Base-by-base conservation (phyloP, 2,888 invertebrate species). In the Helleia helle region DNA sequence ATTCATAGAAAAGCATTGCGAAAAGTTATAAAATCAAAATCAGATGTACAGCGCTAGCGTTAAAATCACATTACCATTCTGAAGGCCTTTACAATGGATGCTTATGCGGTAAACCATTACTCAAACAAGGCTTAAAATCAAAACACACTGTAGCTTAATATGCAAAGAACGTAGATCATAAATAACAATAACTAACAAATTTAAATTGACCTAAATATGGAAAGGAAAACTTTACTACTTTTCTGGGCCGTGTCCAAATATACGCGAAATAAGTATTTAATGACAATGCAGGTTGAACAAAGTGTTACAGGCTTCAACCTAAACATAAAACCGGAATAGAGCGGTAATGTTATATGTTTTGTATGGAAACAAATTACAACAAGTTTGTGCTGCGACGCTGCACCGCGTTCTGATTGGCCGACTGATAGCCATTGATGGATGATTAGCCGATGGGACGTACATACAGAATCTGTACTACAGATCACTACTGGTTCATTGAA, bases 231-330 rank as follows among this genome's bases (percentile, higher is more conserved):
- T 65, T 62, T 56, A 51, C 54, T 54, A 42, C 59, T 58, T 57
- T 66, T 59, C 67, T 73, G 71, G 71, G 62, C 53, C 46, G 53
- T 46, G 52, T 66, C 71, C 74, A 73, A 74, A 62, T 50, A 44
- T 44, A 44, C 48, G 56, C 52, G 55, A 62, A 63, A 59, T 58
- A 61, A 60, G 54, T 54, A 53, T 59, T 60, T 58, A 60, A 60
- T 60, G 57, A 58, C 55, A 55, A 55, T 22, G 22, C 22, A 22
- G 6, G 22, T 22, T 18, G 22, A 22, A 8, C 7, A 5, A 8
- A n/a, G n/a, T n/a, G n/a, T n/a, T n/a, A n/a, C n/a, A n/a, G n/a
- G n/a, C n/a, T n/a, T n/a, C n/a, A n/a, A n/a, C n/a, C n/a, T n/a
- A n/a, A n/a, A n/a, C n/a, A n/a, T n/a, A n/a, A n/a, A n/a, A n/a